Conservation (phyloP, 1,140 invertebrate species). For the Drosophila micromelanica region DNA sequence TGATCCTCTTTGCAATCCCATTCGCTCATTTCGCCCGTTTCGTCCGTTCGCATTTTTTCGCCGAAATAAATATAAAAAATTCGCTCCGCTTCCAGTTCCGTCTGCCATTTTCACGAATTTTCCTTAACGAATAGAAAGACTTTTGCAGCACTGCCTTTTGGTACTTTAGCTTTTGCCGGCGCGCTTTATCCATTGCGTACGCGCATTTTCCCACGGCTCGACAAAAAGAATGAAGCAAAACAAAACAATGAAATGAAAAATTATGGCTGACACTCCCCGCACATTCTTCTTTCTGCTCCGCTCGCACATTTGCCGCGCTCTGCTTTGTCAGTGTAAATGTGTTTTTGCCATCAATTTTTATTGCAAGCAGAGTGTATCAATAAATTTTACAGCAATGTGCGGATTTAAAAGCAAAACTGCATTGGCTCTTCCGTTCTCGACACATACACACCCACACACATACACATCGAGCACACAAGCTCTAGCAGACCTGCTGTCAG, state of each 20-base stretch:
- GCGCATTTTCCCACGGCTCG: slow-evolving; percentile 60
- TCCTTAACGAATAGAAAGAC: slow-evolving; percentile 35
- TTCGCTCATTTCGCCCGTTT: slow-evolving; percentile 25
- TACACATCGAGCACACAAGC: not conserved
- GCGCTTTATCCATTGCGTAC: slow-evolving; percentile 61
- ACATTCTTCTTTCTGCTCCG: no score
- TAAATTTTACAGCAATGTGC: slow-evolving; percentile 78
- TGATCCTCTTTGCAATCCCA: slow-evolving; percentile 33
- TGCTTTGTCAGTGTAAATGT: slow-evolving; percentile 65
- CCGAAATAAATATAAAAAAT: slow-evolving; percentile 73
- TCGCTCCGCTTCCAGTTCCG: slow-evolving; percentile 70
- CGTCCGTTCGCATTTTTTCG: slow-evolving; percentile 13
- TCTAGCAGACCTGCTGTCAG: slow-evolving; percentile 3
- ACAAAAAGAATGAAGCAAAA: slow-evolving; percentile 51
- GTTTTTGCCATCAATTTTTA: slow-evolving; percentile 81
- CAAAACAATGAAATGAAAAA: slow-evolving; percentile 82
- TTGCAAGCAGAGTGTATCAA: slow-evolving; percentile 80
- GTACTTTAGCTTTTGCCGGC: slow-evolving; percentile 57
- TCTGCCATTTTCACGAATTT: slow-evolving; percentile 69
- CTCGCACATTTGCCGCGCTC: slow-evolving; percentile 22
- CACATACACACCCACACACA: not conserved
- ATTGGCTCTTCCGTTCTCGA: not conserved
- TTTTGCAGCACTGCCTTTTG: slow-evolving; percentile 38
- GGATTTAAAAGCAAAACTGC: slow-evolving; percentile 52
- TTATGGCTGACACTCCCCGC: slow-evolving; percentile 53